A percentile compares a stretch with the other conserved stretches of the same genome.
These are phyloP conservation scores for Hydrotaea cyrtoneurina DNA, from an alignment of 2,888 invertebrate species.

Conservation along the genomic window DNA sequence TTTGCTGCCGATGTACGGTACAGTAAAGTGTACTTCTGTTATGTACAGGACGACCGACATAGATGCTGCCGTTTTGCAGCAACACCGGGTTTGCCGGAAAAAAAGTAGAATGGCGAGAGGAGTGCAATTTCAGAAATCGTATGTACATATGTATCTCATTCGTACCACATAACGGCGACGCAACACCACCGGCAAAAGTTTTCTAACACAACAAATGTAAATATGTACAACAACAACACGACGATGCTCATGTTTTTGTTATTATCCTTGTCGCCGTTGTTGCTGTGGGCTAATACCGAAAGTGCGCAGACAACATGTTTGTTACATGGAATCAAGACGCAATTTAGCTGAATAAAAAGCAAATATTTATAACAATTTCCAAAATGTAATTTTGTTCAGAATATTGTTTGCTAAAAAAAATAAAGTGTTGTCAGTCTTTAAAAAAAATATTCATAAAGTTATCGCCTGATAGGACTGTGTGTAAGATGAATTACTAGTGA, in stretches of 20 bases:
- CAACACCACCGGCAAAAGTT: conserved; percentile 38
- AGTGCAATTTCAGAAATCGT: background rate
- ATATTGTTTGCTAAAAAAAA: too few relatives aligned
- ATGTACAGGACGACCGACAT: background rate
- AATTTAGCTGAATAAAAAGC: background rate
- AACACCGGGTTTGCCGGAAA: background rate
- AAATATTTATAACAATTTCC: background rate
- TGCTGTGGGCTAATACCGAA: background rate
- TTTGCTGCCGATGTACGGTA: background rate
- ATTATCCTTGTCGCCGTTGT: background rate
- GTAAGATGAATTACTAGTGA: too few relatives aligned
- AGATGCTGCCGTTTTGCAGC: background rate
- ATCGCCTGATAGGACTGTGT: too few relatives aligned
- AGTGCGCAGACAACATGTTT: conserved; percentile 39
- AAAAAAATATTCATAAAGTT: too few relatives aligned
- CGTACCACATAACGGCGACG: background rate
- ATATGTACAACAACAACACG: background rate
- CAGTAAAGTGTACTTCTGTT: background rate
- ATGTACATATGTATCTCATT: background rate
- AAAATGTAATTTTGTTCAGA: background rate
- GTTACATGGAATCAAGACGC: conserved; percentile 5
- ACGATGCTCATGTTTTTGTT: background rate
- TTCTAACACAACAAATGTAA: background rate
- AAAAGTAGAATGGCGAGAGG: background rate
- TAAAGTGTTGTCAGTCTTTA: too few relatives aligned